phyloP scores from a whole-genome alignment of 2,113 vertebrate genomes.

The Lota lota region DNA sequence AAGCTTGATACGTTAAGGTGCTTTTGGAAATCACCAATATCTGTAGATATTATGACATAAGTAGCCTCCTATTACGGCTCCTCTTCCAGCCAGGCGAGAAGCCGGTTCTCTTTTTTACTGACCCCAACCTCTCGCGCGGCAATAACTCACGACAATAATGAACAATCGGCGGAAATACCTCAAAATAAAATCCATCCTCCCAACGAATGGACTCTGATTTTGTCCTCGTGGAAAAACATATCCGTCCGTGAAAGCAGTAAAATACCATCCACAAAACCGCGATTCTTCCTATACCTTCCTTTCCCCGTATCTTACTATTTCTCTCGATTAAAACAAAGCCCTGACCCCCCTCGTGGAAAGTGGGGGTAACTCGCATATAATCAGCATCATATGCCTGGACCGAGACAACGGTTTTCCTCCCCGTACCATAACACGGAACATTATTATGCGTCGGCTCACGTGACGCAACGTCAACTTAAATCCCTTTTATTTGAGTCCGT shows the following conservation, averaged over 20 bases:
- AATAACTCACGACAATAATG: conserved; percentile 92
- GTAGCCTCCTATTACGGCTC: conserved; percentile 27
- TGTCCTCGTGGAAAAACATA: conserved; percentile 74
- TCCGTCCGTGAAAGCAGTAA: conserved; percentile 70
- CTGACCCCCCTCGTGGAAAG: conserved; percentile 83
- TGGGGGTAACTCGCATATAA: conserved; percentile 81
- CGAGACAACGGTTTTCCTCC: conserved; percentile 75
- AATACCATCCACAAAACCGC: conserved; percentile 62
- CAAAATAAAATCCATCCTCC: conserved; percentile 99
- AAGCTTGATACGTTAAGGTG: too few relatives aligned
- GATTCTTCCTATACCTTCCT: conserved; percentile 33
- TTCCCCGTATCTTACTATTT: conserved; percentile 34
- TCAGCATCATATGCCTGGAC: conserved; percentile 85
- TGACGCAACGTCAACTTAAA: conserved; percentile 97
- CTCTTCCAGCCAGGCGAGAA: conserved; percentile 32
- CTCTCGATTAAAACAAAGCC: conserved; percentile 65
- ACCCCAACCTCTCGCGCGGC: conserved; percentile 86
- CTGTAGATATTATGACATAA: conserved; percentile 8
- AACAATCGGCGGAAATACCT: conserved; percentile 99
- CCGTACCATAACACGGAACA: conserved; percentile 89
- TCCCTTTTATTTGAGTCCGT: conserved; percentile 93
- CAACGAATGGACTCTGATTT: conserved; percentile 60
- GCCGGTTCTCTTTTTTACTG: conserved; percentile 69
- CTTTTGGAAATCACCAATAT: too few relatives aligned
- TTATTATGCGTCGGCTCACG: conserved; percentile 94